Base-by-base conservation (phyloP, 2,797 vertebrate genomes). In the Erpetoichthys calabaricus region DNA sequence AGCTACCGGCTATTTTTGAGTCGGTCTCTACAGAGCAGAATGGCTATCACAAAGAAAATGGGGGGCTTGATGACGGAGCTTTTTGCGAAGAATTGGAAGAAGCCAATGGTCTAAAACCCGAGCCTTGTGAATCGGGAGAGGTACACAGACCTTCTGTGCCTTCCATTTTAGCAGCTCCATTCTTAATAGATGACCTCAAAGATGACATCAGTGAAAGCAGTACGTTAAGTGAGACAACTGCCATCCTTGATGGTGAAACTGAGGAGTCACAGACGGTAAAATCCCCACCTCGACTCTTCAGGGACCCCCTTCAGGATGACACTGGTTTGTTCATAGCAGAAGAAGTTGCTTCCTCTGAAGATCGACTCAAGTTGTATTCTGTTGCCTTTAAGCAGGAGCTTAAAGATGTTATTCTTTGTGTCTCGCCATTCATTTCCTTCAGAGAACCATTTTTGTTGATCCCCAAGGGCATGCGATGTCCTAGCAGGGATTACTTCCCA, bases 221-320 rank as follows among this genome's bases (percentile, higher is more conserved):
- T 57, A 61, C 42, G 53, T 57, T 43, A n/a, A 49, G 47, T n/a
- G 47, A 49, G n/a, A n/a, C 47, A 7, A 49, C 7, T 47, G n/a
- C 47, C 47, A 7, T 49, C n/a, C n/a, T 7, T 49, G 47, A 49
- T 7, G 47, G 47, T 7, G 7, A 49, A n/a, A 7, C 7, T 5
- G 47, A 49, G 3, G 47, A n/a, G 47, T 47, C 63, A 75, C 64
- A 56, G 75, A 3, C 3, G 62, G 59, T 44, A 75, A 70, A 62
- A 63, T 63, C 67, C 53, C 78, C 80, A 44, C 76, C 74, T 64
- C 81, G 81, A 65, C 71, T 89, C 55, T 99, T 99, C 62, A 75
- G 92, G 63, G 96, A 99, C 74, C 96, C 96, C 3, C 77, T 98
- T 1, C 96, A 99, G 75, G 96, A 99, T 57, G 96, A 99, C 67